Base-by-base conservation (phyloP, 2,888 invertebrate genomes). In the Aspidapion aeneum region DNA sequence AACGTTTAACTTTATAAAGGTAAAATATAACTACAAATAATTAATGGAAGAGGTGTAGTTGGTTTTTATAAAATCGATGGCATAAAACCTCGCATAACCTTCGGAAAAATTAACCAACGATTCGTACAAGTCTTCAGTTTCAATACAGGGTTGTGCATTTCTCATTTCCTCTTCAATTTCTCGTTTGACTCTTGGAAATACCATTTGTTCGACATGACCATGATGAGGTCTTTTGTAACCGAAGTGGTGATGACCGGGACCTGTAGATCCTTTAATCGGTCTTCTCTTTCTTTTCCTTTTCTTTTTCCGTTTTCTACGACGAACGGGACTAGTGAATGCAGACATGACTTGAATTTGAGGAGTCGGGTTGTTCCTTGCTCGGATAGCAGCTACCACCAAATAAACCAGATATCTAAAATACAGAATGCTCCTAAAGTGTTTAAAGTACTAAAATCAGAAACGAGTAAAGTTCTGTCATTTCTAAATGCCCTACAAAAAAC, bases 351-450 rank as follows among this genome's bases (percentile, higher is more conserved):
- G 70, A 0, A 69, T 68, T 50, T 70, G 68, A 1, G 73, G 74
- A 66, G 76, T 77, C 20, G 65, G 69, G 54, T 66, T 65, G 9
- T 70, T 67, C 75, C 90, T 90, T 18, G 86, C 84, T 73, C 87
- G 88, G 60, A 92, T 85, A 0, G 90, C 90, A 72, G 90, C 88
- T 21, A 91, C 88, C 59, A 93, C 87, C 56, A 93, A 80, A 71
- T 91, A 91, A 1, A 93, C 76, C 18, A 94, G 79, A 74, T 94
- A 94, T 1, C 93, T 35, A 35, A 35, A 35, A 35, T 7, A 35
- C 3, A 35, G 12, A 35, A 35, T 35, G n/a, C n/a, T n/a, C n/a
- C n/a, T n/a, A n/a, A n/a, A n/a, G n/a, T n/a, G n/a, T n/a, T n/a
- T n/a, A n/a, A n/a, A n/a, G n/a, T n/a, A n/a, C n/a, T n/a, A n/a